Base-by-base conservation (phyloP, 2,113 vertebrate species). In the Tetrax tetrax region DNA sequence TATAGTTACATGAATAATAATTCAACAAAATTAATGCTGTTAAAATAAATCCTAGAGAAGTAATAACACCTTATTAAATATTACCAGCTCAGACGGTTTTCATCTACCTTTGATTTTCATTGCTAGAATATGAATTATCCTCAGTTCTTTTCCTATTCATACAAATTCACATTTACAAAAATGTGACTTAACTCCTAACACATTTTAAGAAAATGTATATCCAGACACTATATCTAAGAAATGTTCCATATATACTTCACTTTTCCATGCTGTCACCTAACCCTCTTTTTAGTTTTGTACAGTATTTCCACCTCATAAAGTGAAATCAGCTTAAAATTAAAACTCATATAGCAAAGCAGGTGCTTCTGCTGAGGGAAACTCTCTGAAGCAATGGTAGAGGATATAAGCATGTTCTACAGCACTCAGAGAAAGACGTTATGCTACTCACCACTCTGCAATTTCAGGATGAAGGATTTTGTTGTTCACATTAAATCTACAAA, bases 391-490 rank as follows among this genome's bases (percentile, higher is more conserved):
- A 72, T 12, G 2, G 20, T 41, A 80, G 12, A 59, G 61, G 59
- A 20, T 11, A 45, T 10, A 61, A 53, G 35, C 35, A 89, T 0
- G 0, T 48, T 72, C 76, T 78, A 25, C 5, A 41, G 37, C 9
- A 78, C 17, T 51, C 17, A 72, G 24, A 70, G 33, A 51, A 92
- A 64, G 27, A 48, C 14, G 85, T 94, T 19, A 69, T 54, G 33
- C 41, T 78, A 98, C 99, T 98, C 85, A 99, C 99, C 99, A 99
- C 97, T 99, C 99, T 65, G 99, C 98, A 41, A 99, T 99, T 95
- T 99, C 98, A 16, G 99, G 99, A 87, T 99, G 98, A 83, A 99
- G 98, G 80, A 98, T 95, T 45, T 94, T 98, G 95, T 99, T 99
- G 97, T 99, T 99, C 87, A 99, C 99, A 20, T 97, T 97, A 93